Evolutionary conservation across 1,140 invertebrate genomes (phyloP), one percentile per base, ranked within the genome.

Genomic region (Archivesica marissinica): DNA sequence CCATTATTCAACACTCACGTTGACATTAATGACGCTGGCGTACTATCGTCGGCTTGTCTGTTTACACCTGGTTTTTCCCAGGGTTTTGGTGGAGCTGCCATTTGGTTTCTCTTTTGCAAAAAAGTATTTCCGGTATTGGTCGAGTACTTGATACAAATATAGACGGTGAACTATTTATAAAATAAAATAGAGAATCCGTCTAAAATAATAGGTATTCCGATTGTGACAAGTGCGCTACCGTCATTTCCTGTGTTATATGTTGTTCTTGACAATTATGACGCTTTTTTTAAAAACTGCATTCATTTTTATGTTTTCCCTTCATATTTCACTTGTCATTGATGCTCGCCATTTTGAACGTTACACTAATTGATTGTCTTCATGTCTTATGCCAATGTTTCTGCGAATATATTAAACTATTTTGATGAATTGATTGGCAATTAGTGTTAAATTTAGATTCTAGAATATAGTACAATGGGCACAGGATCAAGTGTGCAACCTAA

Each of bases 61-160:
- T 92, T 92, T 66, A 92, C 87, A 28, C 91, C 91, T 75, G 88
- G 84, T 89, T 86, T 92, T 79, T 93, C 93, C 93, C 93, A 93
- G 50, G 93, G 93, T 89, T 93, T 93, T 13, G 85, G 70, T 64
- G 92, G 92, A 38, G 91, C 86, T 76, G 92, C 89, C 92, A 93
- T 93, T 20, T n/a, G n/a, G n/a, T n/a, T n/a, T n/a, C n/a, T n/a
- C n/a, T n/a, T n/a, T n/a, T n/a, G n/a, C n/a, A n/a, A n/a, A n/a
- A n/a, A n/a, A n/a, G n/a, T n/a, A n/a, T n/a, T n/a, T n/a, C n/a
- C n/a, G n/a, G n/a, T n/a, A n/a, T n/a, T n/a, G n/a, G n/a, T n/a
- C n/a, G n/a, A n/a, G n/a, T n/a, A n/a, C n/a, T n/a, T n/a, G n/a
- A n/a, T n/a, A n/a, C n/a, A n/a, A n/a, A n/a, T n/a, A n/a, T n/a